Conservation (phyloP, 2,113 vertebrate genomes). For the Chlamydotis undulata region DNA sequence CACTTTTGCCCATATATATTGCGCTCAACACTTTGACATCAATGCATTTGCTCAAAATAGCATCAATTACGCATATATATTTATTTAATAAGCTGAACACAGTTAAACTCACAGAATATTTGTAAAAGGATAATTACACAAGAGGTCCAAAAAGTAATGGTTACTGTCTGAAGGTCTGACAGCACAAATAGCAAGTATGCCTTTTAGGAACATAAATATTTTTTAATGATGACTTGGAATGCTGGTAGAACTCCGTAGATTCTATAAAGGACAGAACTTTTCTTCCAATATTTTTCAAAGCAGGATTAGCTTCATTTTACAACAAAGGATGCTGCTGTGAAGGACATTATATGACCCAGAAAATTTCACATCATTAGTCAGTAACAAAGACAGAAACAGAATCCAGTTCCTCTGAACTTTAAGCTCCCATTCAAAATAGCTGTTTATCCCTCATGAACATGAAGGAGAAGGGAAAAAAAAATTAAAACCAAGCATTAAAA, state of each 20-base stretch:
- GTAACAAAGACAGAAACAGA: not conserved
- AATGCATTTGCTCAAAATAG: not conserved
- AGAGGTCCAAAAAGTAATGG: not conserved
- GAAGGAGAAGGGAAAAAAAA: fast-evolving
- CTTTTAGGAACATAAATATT: not conserved
- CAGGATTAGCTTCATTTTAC: not conserved
- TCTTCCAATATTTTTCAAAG: not conserved
- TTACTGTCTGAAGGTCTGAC: not conserved
- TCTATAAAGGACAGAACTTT: not conserved
- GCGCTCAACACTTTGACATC: not conserved
- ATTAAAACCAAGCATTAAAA: not conserved
- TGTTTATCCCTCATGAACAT: not conserved
- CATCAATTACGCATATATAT: not conserved
- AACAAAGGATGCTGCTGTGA: not conserved
- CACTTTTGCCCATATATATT: not conserved
- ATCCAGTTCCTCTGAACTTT: not conserved
- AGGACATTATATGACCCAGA: not conserved
- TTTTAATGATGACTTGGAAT: not conserved
- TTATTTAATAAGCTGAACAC: not conserved
- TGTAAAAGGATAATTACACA: not conserved
- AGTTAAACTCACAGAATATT: not conserved
- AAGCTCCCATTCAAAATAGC: not conserved
- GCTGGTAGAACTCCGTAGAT: not conserved
- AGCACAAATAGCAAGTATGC: not conserved
- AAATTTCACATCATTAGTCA: not conserved